Percentiles rank a stretch among this genome's conserved stretches.
These are phyloP conservation scores for Ophiodon elongatus DNA, from an alignment of 2,113 vertebrate species.

Conservation along the genomic window DNA sequence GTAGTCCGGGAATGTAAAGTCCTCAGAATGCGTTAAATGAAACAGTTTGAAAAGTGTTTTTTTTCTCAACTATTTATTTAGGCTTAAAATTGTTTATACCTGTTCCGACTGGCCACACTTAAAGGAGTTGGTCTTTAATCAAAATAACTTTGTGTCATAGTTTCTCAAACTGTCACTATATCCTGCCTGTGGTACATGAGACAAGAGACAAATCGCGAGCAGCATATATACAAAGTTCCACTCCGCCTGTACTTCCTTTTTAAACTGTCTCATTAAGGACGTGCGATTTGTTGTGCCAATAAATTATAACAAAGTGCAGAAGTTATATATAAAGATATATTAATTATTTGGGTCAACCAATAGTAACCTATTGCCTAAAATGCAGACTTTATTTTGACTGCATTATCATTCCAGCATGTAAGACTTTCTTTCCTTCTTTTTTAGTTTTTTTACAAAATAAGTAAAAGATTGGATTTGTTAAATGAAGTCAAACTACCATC, in stretches of 20 bases:
- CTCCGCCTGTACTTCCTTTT: neutral
- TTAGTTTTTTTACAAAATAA: neutral
- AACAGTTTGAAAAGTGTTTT: neutral
- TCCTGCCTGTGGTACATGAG: neutral
- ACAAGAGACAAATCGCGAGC: too few species aligned
- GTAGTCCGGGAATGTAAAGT: neutral
- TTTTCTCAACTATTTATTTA: neutral
- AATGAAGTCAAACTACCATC: neutral
- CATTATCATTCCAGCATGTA: neutral
- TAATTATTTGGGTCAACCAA: neutral
- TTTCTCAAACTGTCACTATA: neutral
- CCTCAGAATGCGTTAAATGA: neutral
- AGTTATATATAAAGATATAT: neutral
- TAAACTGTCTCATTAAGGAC: too few species aligned
- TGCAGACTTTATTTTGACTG: neutral
- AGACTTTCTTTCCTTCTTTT: neutral
- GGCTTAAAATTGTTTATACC: neutral
- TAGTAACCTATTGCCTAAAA: neutral
- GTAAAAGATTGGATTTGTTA: neutral
- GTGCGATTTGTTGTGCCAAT: neutral
- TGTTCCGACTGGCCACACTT: neutral
- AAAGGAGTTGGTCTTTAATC: neutral
- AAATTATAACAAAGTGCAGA: neutral
- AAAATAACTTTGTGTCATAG: neutral
- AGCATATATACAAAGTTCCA: too few species aligned